Evolutionary conservation across 2,797 vertebrate species (phyloP).

Genomic region (Argya squamiceps): DNA sequence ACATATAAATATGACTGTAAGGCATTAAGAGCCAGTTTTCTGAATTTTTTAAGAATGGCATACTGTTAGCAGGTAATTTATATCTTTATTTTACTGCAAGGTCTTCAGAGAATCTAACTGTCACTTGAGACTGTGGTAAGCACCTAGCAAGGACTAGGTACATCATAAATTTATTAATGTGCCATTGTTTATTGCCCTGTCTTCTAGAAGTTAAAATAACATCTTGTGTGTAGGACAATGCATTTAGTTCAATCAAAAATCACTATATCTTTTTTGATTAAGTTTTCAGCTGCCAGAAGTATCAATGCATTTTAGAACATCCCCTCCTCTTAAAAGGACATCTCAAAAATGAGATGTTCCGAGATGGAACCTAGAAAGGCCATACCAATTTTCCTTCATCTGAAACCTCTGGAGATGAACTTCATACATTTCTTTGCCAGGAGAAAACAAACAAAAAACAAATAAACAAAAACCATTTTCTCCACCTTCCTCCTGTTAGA

Average conservation of each 20-base stretch:
- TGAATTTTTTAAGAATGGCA: neutral
- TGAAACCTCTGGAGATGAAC: neutral
- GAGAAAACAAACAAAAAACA: neutral
- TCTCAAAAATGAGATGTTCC: neutral
- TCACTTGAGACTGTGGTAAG: neutral
- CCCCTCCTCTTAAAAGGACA: neutral
- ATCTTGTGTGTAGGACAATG: neutral
- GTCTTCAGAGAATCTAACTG: neutral
- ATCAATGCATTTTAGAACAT: neutral
- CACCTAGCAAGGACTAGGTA: neutral
- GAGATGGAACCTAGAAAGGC: neutral
- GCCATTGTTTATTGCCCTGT: neutral
- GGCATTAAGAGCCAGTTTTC: neutral
- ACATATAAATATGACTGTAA: neutral
- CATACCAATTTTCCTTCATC: neutral
- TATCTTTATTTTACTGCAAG: neutral
- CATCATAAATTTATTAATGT: neutral
- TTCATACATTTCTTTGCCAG: neutral
- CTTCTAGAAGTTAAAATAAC: neutral
- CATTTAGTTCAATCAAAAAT: conserved; percentile 15
- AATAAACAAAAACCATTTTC: neutral
- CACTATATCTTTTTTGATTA: neutral
- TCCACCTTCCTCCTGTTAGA: neutral
- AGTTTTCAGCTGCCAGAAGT: neutral
- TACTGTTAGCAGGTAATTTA: neutral